Evolutionary conservation across 2,888 invertebrate species (phyloP), one percentile per base, ranked within the genome.

Genomic region (Scaptodrosophila latifasciaeformis): DNA sequence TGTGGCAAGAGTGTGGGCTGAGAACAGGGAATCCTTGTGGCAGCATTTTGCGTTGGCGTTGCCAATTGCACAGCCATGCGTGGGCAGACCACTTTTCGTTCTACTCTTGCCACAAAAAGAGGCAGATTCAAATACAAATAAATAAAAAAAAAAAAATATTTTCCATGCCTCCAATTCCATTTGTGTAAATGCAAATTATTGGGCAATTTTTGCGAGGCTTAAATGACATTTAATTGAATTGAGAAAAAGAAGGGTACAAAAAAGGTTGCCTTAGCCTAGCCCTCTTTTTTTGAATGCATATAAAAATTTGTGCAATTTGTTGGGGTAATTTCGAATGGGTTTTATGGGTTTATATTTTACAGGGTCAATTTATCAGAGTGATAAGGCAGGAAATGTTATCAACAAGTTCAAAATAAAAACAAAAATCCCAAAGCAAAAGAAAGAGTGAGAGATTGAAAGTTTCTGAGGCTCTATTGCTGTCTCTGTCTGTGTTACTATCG

Each of bases 191-290:
- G 34, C 45, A 48, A 62, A 54, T 62, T 55, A 62, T 66, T 58
- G 48, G 42, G 55, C 63, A 54, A 57, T 62, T 64, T 52, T 59
- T 64, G 53, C 50, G 67, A 64, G 67, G 52, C 54, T 45, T 54
- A 64, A 64, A 60, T 59, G 67, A 57, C 49, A 67, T 64, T 66
- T 67, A 67, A 57, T 67, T 56, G 56, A 65, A 64, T 65, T 52
- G 53, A 67, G 67, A 67, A 64, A 65, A 53, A 6, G 27, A 6
- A 27, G 9, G 9, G 9, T 27, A 27, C 27, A 4, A 9, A 27
- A 27, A 27, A 6, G 27, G 4, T 27, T 34, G 13, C 15, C 34
- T 34, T 12, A 13, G 6, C 1, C 34, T 34, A 13, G 15, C 12
- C 15, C 34, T 13, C 34, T 13, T 13, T n/a, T n/a, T 12, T 12